Base-by-base conservation (phyloP, 2,888 invertebrate genomes). In the Xanthia togata region DNA sequence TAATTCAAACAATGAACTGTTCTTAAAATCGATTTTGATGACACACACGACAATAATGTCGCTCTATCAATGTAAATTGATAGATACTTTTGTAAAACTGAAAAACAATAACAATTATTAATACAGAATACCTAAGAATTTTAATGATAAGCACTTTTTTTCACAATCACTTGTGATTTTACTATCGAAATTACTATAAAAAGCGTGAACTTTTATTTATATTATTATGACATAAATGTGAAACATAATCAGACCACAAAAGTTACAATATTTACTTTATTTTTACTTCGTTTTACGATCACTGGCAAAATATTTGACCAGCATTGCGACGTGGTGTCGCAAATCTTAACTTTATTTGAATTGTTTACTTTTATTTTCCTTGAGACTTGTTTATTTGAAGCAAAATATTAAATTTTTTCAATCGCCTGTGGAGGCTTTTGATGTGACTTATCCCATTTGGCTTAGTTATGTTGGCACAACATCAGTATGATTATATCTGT, bases 231-330 rank as follows among this genome's bases (percentile, higher is more conserved):
- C 79, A 82, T 84, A 77, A 84, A 82, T 67, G 70, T 64, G 78
- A 67, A 83, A 80, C 85, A 84, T 90, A 88, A 89, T 88, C 88
- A 88, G 87, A 85, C 83, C 85, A 90, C 88, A 90, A 90, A 88
- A 86, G 82, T 87, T 87, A 87, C 87, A 88, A 90, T 90, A 89
- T 93, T 92, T 90, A 89, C 89, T 84, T 85, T 85, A 83, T 87
- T 82, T 90, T 78, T 89, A 89, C 85, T 91, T 89, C 88, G 81
- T 92, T 93, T 94, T 93, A 93, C 85, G 91, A 88, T 84, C 88
- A 89, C 87, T 84, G 86, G 78, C 83, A 88, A 91, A 91, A 91
- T 90, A 90, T 89, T 89, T 87, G 89, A 89, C 85, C 83, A 87
- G 81, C 89, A 77, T 78, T 87, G 87, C 87, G 87, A 88, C 87